These are phyloP conservation scores for Vulpes vulpes DNA, from an alignment of 2,113 vertebrate genomes.

Conservation along the genomic window DNA sequence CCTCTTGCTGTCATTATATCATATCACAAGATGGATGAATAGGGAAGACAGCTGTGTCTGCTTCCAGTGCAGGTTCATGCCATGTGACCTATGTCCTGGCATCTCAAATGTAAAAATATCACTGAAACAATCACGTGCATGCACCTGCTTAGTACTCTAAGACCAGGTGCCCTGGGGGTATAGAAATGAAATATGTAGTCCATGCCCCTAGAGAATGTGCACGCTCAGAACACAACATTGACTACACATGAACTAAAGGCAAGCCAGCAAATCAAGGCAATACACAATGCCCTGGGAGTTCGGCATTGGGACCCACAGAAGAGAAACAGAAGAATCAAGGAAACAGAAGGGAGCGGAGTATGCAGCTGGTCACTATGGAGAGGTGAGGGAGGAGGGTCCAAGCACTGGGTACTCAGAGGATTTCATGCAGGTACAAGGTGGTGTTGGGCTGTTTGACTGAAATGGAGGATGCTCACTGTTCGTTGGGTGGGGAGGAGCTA, in stretches of 20 bases:
- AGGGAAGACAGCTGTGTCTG: background rate
- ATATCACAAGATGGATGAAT: background rate
- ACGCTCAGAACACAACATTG: background rate
- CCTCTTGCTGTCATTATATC: background rate
- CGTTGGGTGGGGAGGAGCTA: background rate
- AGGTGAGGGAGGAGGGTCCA: rapidly evolving
- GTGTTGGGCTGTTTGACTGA: background rate
- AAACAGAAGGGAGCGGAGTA: rapidly evolving
- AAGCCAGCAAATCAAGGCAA: background rate
- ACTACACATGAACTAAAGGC: background rate
- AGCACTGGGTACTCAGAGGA: background rate
- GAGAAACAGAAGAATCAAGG: background rate
- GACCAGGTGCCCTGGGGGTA: background rate
- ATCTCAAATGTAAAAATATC: background rate
- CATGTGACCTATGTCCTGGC: background rate
- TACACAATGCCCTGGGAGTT: background rate
- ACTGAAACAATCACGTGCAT: background rate
- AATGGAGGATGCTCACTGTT: background rate
- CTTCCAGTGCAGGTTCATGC: background rate
- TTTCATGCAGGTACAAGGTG: background rate
- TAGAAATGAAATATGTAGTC: background rate
- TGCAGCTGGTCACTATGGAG: background rate
- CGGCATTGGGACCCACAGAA: background rate
- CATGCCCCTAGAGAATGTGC: background rate
- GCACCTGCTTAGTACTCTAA: background rate